Evolutionary conservation across 1,140 invertebrate genomes (phyloP).

Genomic region (Zaprionus capensis): DNA sequence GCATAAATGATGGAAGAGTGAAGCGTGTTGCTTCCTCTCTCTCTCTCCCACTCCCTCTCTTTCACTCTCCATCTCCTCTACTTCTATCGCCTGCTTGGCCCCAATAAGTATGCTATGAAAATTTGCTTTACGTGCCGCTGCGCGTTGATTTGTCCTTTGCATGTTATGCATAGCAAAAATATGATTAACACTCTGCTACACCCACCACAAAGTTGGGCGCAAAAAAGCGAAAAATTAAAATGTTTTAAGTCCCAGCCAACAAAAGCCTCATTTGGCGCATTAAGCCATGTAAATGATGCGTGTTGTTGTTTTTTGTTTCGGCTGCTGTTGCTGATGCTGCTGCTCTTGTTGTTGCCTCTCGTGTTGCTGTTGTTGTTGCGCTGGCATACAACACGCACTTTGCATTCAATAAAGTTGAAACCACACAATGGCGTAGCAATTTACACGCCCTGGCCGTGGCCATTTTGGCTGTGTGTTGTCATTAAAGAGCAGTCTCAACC

Average conservation of each 20-base stretch:
- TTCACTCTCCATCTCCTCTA: neutral
- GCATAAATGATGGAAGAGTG: slow-evolving; percentile 22
- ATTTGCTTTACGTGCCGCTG: slow-evolving; percentile 52
- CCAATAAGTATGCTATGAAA: slow-evolving; percentile 73
- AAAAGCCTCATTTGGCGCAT: slow-evolving; percentile 40
- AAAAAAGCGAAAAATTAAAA: slow-evolving; percentile 58
- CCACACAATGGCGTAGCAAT: slow-evolving; percentile 71
- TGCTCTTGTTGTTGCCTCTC: slow-evolving; percentile 15
- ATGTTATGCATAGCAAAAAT: slow-evolving; percentile 47
- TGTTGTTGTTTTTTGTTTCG: slow-evolving; percentile 8
- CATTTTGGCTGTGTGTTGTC: slow-evolving; percentile 54
- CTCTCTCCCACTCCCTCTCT: neutral
- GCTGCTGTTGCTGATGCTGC: slow-evolving; percentile 24
- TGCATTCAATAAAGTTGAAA: slow-evolving; percentile 70
- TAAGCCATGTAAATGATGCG: slow-evolving; percentile 67
- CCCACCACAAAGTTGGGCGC: neutral
- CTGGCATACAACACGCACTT: slow-evolving; percentile 62
- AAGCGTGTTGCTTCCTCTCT: neutral
- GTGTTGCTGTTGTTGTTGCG: slow-evolving; percentile 2
- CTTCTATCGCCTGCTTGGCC: slow-evolving; percentile 7
- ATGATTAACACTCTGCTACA: slow-evolving; percentile 27
- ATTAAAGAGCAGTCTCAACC: slow-evolving; percentile 60
- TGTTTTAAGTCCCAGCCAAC: slow-evolving; percentile 8
- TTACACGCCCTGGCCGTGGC: slow-evolving; percentile 60
- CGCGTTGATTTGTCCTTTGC: slow-evolving; percentile 52